phyloP scores from a whole-genome alignment of 1,140 invertebrate species.

The Papilio dardanus region DNA sequence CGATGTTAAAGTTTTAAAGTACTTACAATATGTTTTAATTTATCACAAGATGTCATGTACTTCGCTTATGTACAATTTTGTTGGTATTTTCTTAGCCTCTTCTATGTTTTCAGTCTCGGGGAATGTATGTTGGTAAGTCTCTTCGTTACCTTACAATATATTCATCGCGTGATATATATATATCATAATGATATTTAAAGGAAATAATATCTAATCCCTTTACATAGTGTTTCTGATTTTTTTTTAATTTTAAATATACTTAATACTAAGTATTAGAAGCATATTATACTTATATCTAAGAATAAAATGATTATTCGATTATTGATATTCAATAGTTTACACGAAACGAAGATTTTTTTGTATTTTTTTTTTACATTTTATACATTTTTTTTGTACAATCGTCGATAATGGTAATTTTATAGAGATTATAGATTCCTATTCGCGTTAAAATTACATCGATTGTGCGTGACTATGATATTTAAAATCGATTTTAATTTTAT shows the following conservation, averaged over 20 bases:
- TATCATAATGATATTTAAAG: slow-evolving; percentile 76
- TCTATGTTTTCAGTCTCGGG: slow-evolving; percentile 76
- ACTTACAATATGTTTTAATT: slow-evolving; percentile 57
- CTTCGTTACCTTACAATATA: slow-evolving; percentile 80
- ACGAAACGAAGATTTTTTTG: slow-evolving; percentile 47
- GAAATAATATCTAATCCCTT: slow-evolving; percentile 63
- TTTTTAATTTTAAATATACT: slow-evolving; percentile 56
- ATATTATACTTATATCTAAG: slow-evolving; percentile 57
- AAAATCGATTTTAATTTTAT: background rate
- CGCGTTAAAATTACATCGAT: slow-evolving; percentile 62
- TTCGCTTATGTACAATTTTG: slow-evolving; percentile 55
- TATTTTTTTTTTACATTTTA: slow-evolving; percentile 45
- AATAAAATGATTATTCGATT: slow-evolving; percentile 53
- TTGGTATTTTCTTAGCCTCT: slow-evolving; percentile 73
- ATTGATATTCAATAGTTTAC: slow-evolving; percentile 50
- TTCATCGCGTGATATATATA: slow-evolving; percentile 70
- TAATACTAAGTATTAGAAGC: slow-evolving; percentile 71
- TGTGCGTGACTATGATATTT: slow-evolving; percentile 65
- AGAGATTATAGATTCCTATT: slow-evolving; percentile 48
- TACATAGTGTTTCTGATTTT: slow-evolving; percentile 41
- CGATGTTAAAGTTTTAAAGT: slow-evolving; percentile 47
- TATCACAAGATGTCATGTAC: slow-evolving; percentile 56
- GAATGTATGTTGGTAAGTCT: slow-evolving; percentile 80
- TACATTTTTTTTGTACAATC: slow-evolving; percentile 52
- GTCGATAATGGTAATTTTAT: slow-evolving; percentile 60